Base-by-base conservation (phyloP, 1,140 invertebrate species). In the Neodiprion fabricii region DNA sequence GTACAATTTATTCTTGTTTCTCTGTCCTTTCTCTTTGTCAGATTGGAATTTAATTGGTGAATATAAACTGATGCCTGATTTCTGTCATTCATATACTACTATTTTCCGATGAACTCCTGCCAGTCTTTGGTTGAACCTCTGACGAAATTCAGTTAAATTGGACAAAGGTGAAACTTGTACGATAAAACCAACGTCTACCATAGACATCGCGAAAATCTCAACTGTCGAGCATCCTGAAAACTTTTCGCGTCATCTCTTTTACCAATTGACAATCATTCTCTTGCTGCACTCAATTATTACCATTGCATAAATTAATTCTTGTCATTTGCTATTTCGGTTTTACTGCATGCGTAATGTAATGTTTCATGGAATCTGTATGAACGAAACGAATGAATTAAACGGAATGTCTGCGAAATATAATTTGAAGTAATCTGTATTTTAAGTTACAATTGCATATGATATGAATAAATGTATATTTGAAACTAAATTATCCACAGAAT, bases 381-480 rank as follows among this genome's bases (percentile, higher is more conserved):
- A 61, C n/a, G 53, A 61, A 14, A 61, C 53, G n/a, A 17, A 61
- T 61, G 53, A 61, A 61, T 61, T 3, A 40, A 61, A 61, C n/a
- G 5, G 53, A 14, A 69, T 69, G 68, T 9, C 23, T 47, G 47
- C 21, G 21, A 69, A 9, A 14, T 23, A n/a, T 66, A 66, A 66
- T 14, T 69, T 69, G 68, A 69, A 69, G 3, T 69, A 69, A 69
- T 61, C n/a, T 61, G 53, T 23, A 69, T 66, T 69, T 7, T 23
- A 47, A 69, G 23, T 23, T 1, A 66, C 7, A 47, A 69, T 69
- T 69, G 68, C 47, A 23, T 28, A 69, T 71, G 23, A 48, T 71
- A 71, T 48, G 21, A 71, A 71, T 71, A 71, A 71, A 71, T 71
- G 70, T 71, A 71, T 71, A 71, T 71, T 71, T 71, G 23, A 71